Evolutionary conservation across 1,140 invertebrate genomes (phyloP), one percentile per base, ranked within the genome.

Genomic region (Zaprionus davidi): DNA sequence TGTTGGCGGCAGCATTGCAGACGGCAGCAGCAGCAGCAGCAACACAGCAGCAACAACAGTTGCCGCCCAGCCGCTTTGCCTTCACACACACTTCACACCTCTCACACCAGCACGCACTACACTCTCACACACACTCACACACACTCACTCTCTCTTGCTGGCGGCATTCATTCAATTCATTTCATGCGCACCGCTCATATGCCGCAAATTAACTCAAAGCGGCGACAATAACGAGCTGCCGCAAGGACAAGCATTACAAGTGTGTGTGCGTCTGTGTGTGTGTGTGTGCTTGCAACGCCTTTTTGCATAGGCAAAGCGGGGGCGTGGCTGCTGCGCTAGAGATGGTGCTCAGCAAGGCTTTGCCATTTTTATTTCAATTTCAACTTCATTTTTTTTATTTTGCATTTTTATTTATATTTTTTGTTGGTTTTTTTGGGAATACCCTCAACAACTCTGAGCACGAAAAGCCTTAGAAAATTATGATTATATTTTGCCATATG

Each of bases 1-100:
- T 92, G 85, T 90, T 91, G 83, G 69, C 70, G 76, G 79, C 78
- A 24, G 17, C 68, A 71, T 11, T 59, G 49, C 71, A 85, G 82
- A 84, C 78, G 63, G 71, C 51, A 59, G 12, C 58, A 77, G 22
- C 46, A 38, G 17, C 20, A 20, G 20, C 20, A 70, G 17, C 65
- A 46, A 22, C 22, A 22, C 31, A 20, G 44, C 44, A 46, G 44
- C 64, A 67, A 20, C 38, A 68, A 31, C 55, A 49, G 38, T 49
- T 55, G 62, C 65, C 62, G 70, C 70, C 70, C 70, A 58, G 41
- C 22, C 31, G 31, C 28, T 66, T 57, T 65, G 69, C 69, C 38
- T 57, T 22, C 66, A 59, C 56, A 66, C 51, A 66, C 34, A 66
- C 44, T 69, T 59, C 38, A 58, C 66, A 51, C 59, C 49, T 22